Conservation (phyloP, 2,797 vertebrate species). For the Pelochelys cantorii region DNA sequence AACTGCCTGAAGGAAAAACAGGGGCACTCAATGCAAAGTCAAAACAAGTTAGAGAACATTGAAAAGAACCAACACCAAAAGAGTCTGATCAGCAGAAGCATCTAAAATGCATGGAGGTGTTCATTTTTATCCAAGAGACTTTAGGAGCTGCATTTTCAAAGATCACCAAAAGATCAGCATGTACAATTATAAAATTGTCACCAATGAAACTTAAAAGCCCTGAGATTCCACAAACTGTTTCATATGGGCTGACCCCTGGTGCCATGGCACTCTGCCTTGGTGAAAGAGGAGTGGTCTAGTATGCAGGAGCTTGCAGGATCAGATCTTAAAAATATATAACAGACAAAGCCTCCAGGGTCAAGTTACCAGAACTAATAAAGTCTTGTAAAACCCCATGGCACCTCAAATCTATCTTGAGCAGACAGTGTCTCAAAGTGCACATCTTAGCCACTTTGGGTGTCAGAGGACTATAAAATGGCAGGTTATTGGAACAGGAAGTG, state of each 20-base stretch:
- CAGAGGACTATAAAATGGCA: neutral
- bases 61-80: conserved; percentile 24
- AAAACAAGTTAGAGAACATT: conserved; percentile 24
- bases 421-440: neutral
- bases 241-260: neutral
- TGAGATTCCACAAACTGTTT: neutral
- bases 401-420: neutral
- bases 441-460: neutral
- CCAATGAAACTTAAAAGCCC: neutral
- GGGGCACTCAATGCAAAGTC: conserved; percentile 42
- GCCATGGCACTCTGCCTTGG: neutral
- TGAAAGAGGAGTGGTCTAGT: neutral
- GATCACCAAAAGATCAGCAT: neutral
- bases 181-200: neutral
- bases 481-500: neutral
- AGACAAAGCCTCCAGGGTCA: neutral
- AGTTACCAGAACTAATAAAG: accelerated
- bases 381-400: neutral
- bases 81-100: conserved; percentile 32
- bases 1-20: conserved; percentile 85
- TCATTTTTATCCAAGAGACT: neutral
- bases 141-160: neutral
- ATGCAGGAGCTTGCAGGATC: neutral
- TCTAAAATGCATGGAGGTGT: conserved; percentile 13
- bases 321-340: neutral